phyloP scores from a whole-genome alignment of 37 sponge, comb jelly and placozoan genomes.

The Halichondria panicea region DNA sequence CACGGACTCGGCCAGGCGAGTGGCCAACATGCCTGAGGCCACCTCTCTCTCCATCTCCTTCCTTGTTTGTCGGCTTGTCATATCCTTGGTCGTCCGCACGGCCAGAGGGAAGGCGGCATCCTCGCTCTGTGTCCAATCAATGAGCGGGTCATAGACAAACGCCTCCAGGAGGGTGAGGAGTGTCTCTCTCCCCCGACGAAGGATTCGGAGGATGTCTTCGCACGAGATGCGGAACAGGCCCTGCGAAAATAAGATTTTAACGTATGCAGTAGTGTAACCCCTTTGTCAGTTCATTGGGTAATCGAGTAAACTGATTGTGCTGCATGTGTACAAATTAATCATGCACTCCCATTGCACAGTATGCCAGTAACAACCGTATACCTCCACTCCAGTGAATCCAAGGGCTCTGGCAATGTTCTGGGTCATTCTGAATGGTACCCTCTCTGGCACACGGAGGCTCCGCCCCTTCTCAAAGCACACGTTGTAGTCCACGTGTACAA shows the following conservation, averaged over 20 bases:
- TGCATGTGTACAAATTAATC: neutral
- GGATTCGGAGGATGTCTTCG: slow-evolving; percentile 85
- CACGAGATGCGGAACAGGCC: slow-evolving; percentile 95
- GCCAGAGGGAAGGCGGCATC: slow-evolving; percentile 89
- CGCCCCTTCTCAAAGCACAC: slow-evolving; percentile 99
- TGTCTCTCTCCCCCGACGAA: slow-evolving; percentile 86
- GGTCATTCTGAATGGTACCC: slow-evolving; percentile 95
- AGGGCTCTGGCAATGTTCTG: slow-evolving; percentile 92
- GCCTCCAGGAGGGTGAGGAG: slow-evolving; percentile 94
- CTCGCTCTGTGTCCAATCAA: slow-evolving; percentile 96
- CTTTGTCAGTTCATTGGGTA: no score
- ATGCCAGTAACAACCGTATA: neutral
- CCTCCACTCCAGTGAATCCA: slow-evolving; percentile 96
- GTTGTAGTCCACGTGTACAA: slow-evolving; percentile 99
- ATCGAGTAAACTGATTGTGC: no score
- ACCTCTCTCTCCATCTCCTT: slow-evolving; percentile 89
- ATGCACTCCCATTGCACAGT: neutral
- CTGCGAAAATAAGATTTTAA: slow-evolving; percentile 21
- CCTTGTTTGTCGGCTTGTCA: slow-evolving; percentile 51
- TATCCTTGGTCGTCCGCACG: slow-evolving; percentile 49
- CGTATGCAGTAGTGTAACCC: no score
- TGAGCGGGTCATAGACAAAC: slow-evolving; percentile 95
- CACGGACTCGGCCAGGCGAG: slow-evolving; percentile 65
- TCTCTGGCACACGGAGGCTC: slow-evolving; percentile 95
- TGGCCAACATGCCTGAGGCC: slow-evolving; percentile 72